Percentiles rank a stretch among this genome's conserved stretches.
Evolutionary conservation across 2,888 invertebrate genomes (phyloP).

Genomic region (Tenthredo scrophulariae): DNA sequence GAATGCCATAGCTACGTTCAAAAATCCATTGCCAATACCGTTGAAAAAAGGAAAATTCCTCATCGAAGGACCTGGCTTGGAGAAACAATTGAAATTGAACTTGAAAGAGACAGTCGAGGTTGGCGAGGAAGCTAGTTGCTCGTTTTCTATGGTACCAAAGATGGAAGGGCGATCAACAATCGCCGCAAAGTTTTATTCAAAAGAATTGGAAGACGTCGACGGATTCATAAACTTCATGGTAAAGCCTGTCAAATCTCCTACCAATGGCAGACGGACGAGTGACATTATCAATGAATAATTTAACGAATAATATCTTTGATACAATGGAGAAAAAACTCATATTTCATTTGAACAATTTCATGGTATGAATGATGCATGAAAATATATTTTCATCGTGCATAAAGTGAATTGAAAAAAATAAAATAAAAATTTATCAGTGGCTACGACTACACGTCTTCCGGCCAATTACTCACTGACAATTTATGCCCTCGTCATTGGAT

Average conservation of each 20-base stretch:
- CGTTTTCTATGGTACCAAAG: slow-evolving; percentile 89
- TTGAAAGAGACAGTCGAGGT: slow-evolving; percentile 83
- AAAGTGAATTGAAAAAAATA: background rate
- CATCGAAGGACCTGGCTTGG: slow-evolving; percentile 90
- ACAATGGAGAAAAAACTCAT: slow-evolving; percentile 11
- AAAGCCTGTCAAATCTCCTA: slow-evolving; percentile 77
- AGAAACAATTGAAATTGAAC: slow-evolving; percentile 86
- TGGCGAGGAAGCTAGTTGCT: slow-evolving; percentile 86
- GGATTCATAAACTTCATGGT: slow-evolving; percentile 91
- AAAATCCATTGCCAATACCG: slow-evolving; percentile 90
- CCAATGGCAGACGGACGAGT: slow-evolving; percentile 65
- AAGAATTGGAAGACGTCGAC: slow-evolving; percentile 93
- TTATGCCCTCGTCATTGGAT: background rate
- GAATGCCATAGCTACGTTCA: slow-evolving; percentile 84
- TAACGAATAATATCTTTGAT: background rate
- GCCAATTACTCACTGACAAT: slow-evolving; percentile 24
- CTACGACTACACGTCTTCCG: background rate
- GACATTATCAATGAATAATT: slow-evolving; percentile 41
- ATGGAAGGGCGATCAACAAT: slow-evolving; percentile 90
- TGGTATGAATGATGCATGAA: slow-evolving; percentile 30
- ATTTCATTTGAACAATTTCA: slow-evolving; percentile 18
- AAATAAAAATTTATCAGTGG: background rate
- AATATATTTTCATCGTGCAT: background rate
- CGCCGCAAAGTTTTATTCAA: slow-evolving; percentile 92
- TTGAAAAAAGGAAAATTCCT: slow-evolving; percentile 89